These are phyloP conservation scores for Elysia chlorotica DNA, from an alignment of 1,140 invertebrate genomes.

Conservation along the genomic window DNA sequence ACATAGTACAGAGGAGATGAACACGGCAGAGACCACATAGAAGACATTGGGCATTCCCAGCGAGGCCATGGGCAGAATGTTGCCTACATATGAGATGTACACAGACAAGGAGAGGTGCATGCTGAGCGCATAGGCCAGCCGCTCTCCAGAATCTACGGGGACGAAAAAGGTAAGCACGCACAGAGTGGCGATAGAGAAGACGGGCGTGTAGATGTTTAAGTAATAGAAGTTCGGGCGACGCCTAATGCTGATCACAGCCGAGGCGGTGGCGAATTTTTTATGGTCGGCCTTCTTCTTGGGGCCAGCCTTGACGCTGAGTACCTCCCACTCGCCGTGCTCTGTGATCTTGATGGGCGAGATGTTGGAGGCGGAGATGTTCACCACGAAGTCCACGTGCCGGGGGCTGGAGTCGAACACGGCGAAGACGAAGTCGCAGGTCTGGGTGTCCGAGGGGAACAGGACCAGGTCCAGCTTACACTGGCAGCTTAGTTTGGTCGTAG, in stretches of 20 bases:
- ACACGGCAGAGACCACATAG: no score
- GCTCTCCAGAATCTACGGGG: slow-evolving; percentile 53
- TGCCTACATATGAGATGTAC: slow-evolving; percentile 53
- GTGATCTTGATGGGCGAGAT: neutral
- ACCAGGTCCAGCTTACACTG: slow-evolving; percentile 32
- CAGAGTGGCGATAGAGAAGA: slow-evolving; percentile 40
- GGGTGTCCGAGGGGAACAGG: slow-evolving; percentile 40
- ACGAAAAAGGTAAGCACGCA: slow-evolving; percentile 44
- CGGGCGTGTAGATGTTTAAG: slow-evolving; percentile 34
- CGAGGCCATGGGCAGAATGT: slow-evolving; percentile 52
- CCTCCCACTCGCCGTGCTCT: neutral
- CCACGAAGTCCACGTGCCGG: neutral
- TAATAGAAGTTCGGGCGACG: slow-evolving; percentile 25
- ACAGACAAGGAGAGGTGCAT: slow-evolving; percentile 58
- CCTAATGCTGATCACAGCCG: neutral
- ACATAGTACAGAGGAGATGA: no score
- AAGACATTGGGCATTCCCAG: slow-evolving; percentile 14
- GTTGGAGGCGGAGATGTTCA: neutral
- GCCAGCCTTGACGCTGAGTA: neutral
- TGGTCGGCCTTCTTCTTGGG: neutral
- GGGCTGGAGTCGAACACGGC: slow-evolving; percentile 3
- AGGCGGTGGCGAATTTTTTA: neutral
- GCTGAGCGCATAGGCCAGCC: slow-evolving; percentile 50
- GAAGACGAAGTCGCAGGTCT: slow-evolving; percentile 18
- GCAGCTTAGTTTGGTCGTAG: slow-evolving; percentile 59